phyloP scores from a whole-genome alignment of 2,113 vertebrate species.

The Sapajus apella region DNA sequence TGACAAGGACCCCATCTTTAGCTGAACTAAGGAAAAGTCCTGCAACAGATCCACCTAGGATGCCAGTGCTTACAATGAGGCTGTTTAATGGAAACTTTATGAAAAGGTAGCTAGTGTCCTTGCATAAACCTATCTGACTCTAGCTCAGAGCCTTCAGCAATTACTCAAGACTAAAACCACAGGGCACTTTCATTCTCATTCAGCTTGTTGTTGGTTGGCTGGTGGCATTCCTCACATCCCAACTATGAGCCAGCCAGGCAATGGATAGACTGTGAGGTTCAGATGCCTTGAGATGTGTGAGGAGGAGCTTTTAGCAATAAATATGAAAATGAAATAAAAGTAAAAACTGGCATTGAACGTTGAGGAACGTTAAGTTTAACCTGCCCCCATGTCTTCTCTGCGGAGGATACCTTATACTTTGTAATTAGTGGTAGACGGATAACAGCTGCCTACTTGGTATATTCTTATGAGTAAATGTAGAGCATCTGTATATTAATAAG shows the following conservation, averaged over 20 bases:
- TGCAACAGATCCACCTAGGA: neutral
- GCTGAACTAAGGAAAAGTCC: no score
- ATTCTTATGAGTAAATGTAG: no score
- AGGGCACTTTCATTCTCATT: neutral
- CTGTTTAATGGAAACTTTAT: neutral
- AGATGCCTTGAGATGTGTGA: neutral
- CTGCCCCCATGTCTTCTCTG: no score
- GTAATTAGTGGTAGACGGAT: no score
- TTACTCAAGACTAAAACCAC: neutral
- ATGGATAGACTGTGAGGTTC: neutral
- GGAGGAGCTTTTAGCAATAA: neutral
- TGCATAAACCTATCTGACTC: neutral
- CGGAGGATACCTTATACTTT: no score
- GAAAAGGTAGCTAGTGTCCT: neutral
- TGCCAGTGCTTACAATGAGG: neutral
- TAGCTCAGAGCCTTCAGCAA: neutral
- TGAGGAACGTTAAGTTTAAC: no score
- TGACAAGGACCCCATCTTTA: no score
- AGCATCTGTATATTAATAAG: no score
- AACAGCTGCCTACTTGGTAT: no score
- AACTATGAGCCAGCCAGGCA: neutral
- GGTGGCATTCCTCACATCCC: no score
- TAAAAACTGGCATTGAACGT: neutral
- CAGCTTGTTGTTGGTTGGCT: neutral
- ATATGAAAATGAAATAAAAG: neutral